Evolutionary conservation across 2,888 invertebrate genomes (phyloP), one percentile per base, ranked within the genome.

Genomic region (Perizoma flavofasciatum): DNA sequence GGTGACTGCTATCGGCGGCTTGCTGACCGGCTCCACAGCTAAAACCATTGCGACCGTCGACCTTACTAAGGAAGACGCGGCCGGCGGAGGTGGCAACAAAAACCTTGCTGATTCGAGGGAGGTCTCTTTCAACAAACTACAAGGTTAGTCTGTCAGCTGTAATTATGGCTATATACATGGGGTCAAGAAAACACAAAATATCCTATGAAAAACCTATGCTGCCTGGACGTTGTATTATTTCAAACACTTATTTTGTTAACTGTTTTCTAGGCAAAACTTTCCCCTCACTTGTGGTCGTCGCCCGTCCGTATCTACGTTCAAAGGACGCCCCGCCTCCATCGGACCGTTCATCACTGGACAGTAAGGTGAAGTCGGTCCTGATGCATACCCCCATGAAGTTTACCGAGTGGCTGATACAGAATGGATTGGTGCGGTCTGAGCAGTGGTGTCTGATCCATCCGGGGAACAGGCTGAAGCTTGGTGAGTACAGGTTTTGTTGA

Each of bases 361-460:
- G 95, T 43, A 96, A 96, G 82, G 97, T 97, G 0, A 97, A 97
- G 83, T 93, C 95, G 1, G 96, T 97, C 5, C 88, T 97, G 9
- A 96, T 97, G 94, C 94, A 95, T 77, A 95, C 95, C 0, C 95
- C 97, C 0, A 95, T 96, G 67, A 96, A 96, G 85, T 97, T 97
- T 78, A 96, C 97, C 0, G 97, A 97, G 88, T 97, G 97, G 97
- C 92, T 97, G 52, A 96, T 97, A 60, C 97, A 97, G 77, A 96
- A 96, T 79, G 97, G 97, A 0, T 81, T 97, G 1, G 94, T 97
- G 3, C 93, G 95, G 40, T 95, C 96, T 0, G 96, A 97, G 75
- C 97, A 97, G 79, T 94, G 93, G 81, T 97, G 97, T 75, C 89
- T 93, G 0, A 85, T 94, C 53, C 97, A 97, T 79, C 83, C 93